Evolutionary conservation across 2,797 vertebrate genomes (phyloP), one percentile per base, ranked within the genome.

Genomic region (Percopsis omiscomaycus): DNA sequence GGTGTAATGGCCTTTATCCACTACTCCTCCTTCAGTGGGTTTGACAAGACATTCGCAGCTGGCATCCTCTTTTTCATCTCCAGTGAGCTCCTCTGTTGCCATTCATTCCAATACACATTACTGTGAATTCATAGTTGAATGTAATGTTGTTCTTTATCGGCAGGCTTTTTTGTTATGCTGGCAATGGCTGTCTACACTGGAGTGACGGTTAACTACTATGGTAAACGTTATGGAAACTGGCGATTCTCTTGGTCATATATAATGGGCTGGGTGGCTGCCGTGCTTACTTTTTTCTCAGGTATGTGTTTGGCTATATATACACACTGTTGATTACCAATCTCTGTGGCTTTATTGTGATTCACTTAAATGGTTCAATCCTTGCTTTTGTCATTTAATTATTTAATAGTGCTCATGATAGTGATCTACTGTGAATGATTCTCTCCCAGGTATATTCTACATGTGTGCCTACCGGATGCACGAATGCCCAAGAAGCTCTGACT

Each of bases 31-130:
- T 93, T 93, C 3, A 89, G 89, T 2, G 84, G 87, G 47, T 93
- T 94, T 73, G 92, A 94, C 83, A 93, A 93, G 87, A 94, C 93
- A 5, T 94, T 94, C 71, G 90, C 92, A 67, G 92, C 93, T 0
- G 93, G 93, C 79, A 93, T 94, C 79, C 89, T 94, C 69, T 94
- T 93, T 82, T 94, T 94, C 88, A 92, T 93, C 73, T 94, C 93
- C 83, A 92, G 93, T 94, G 72, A 91, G 91, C 61, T 22, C 10
- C 6, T 55, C 55, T 1, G 2, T 4, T 8, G 5, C 32, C 32
- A 37, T 37, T 37, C 3, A 8, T 37, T 37, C 5, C 32, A 37
- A 37, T 37, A 22, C 22, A 22, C 22, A 22, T 37, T 37, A 37
- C 32, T 37, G 1, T 48, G 5, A 49, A 1, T 0, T 46, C n/a